These are phyloP conservation scores for Chascanopsetta lugubris DNA, from an alignment of 2,113 vertebrate species.

Conservation along the genomic window DNA sequence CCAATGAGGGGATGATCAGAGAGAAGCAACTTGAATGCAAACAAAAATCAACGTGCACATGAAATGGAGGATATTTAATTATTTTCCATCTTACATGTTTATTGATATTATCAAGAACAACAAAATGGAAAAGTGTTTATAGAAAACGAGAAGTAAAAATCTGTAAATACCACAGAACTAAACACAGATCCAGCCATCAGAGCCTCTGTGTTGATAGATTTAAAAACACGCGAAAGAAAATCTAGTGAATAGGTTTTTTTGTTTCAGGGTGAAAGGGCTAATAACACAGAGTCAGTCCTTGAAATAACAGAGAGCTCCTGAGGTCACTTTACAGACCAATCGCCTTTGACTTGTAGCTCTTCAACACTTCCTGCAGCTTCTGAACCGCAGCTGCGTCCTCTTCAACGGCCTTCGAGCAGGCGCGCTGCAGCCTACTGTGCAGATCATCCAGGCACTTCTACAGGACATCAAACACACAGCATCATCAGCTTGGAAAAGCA, in stretches of 20 bases:
- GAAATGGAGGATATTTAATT: not conserved
- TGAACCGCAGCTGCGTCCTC: slow-evolving; percentile 67
- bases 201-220: not conserved
- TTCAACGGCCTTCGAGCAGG: slow-evolving; percentile 64
- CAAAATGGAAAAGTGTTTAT: not conserved
- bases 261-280: not conserved
- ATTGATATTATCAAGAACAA: not conserved
- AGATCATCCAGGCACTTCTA: slow-evolving; percentile 75
- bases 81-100: slow-evolving; percentile 16
- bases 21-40: too few species aligned
- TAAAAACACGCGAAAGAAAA: not conserved
- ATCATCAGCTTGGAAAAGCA: not conserved
- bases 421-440: slow-evolving; percentile 62
- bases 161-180: not conserved
- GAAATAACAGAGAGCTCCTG: not conserved
- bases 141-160: slow-evolving; percentile 2
- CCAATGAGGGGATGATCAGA: too few species aligned
- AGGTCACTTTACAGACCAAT: slow-evolving; percentile 21
- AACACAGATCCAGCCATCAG: not conserved
- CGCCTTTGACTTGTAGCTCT: slow-evolving; percentile 59
- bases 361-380: slow-evolving; percentile 60
- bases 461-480: not conserved
- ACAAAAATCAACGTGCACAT: too few species aligned
- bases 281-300: not conserved
- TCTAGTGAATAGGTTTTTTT: not conserved